Percentiles rank a stretch among this genome's conserved stretches.
phyloP scores from a whole-genome alignment of 2,113 vertebrate genomes.

The Amphiprion ocellaris region DNA sequence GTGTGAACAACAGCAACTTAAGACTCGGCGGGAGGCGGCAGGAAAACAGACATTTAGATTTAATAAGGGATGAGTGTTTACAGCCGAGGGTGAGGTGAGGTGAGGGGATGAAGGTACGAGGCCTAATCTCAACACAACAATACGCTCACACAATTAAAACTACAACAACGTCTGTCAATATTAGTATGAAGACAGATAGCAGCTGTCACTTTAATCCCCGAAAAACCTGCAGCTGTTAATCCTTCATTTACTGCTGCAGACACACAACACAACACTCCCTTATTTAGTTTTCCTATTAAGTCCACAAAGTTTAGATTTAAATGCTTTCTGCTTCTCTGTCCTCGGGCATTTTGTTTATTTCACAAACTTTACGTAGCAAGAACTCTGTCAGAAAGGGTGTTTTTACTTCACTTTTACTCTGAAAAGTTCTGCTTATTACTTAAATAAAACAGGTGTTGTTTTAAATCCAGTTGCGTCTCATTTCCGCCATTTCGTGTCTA shows the following conservation, averaged over 20 bases:
- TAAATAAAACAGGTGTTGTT: no score
- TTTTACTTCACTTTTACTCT: not conserved
- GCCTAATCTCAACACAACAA: conserved; percentile 71
- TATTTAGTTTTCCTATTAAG: conserved; percentile 42
- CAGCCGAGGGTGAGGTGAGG: not conserved
- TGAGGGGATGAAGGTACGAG: conserved; percentile 31
- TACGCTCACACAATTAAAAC: conserved; percentile 71
- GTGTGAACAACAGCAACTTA: conserved; percentile 64
- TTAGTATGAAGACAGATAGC: conserved; percentile 68
- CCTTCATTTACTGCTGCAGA: conserved; percentile 64
- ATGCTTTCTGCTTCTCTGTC: conserved; percentile 24
- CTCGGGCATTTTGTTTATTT: not conserved
- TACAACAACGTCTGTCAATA: conserved; percentile 68
- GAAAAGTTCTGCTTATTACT: no score
- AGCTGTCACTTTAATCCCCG: conserved; percentile 71
- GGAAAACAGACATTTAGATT: conserved; percentile 53
- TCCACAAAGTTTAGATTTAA: conserved; percentile 35
- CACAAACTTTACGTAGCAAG: not conserved
- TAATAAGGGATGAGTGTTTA: conserved; percentile 66
- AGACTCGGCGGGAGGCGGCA: conserved; percentile 37
- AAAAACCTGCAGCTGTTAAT: conserved; percentile 74
- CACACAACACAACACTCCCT: not conserved
- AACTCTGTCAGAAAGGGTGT: not conserved
- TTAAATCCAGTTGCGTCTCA: no score
- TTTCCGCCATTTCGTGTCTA: no score